Percentiles rank a stretch among this genome's conserved stretches.
Conservation (phyloP, 2,113 vertebrate species). For the Pelodiscus sinensis region DNA sequence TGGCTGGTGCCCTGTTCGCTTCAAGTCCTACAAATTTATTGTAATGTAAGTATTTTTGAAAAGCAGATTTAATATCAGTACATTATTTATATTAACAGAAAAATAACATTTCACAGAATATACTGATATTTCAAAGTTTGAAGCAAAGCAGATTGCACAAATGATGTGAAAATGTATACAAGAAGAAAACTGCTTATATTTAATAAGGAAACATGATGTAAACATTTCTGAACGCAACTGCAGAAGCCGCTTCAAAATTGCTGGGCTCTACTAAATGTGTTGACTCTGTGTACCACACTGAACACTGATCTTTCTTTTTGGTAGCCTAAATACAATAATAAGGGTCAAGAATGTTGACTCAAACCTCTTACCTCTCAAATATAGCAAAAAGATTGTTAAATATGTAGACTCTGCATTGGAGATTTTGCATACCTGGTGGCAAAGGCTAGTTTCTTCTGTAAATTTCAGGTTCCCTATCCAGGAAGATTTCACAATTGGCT, state of each 20-base stretch:
- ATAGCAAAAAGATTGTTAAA: not conserved
- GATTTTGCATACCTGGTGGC: fast-evolving
- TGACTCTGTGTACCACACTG: conserved; percentile 33
- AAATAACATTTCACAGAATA: conserved; percentile 76
- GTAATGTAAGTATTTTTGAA: conserved; percentile 73
- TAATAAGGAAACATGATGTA: conserved; percentile 75
- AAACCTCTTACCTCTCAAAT: not conserved
- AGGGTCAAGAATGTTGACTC: not conserved
- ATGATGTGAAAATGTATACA: conserved; percentile 78
- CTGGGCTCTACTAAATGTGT: conserved; percentile 37
- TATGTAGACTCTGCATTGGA: fast-evolving
- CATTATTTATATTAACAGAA: conserved; percentile 76
- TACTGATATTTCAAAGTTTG: conserved; percentile 73
- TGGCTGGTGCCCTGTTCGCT: not conserved
- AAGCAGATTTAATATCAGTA: conserved; percentile 74
- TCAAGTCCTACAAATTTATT: conserved; percentile 60
- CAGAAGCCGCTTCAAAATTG: conserved; percentile 47
- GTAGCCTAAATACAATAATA: fast-evolving
- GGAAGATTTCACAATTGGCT: not conserved
- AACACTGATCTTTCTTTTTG: not conserved
- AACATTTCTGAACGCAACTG: conserved; percentile 77
- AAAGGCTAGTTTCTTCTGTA: not conserved
- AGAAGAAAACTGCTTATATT: conserved; percentile 79
- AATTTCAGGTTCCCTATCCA: not conserved
- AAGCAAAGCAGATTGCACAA: conserved; percentile 80